A percentile compares a stretch with the other conserved stretches of the same genome.
Conservation (phyloP, 1,140 invertebrate species). For the Argopecten irradians region DNA sequence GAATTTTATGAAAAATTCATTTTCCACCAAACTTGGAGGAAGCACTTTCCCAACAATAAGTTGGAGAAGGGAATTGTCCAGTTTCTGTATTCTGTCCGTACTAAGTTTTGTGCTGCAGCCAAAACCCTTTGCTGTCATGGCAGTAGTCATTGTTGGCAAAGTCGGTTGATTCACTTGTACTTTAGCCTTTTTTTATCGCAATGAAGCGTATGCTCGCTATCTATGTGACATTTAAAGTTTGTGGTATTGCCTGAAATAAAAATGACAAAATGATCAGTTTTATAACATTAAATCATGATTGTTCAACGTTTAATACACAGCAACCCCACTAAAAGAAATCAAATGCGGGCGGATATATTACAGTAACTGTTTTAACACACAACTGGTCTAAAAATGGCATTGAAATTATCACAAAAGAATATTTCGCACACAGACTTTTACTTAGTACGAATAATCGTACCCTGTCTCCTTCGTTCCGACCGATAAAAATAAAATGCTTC, state of each 20-base stretch:
- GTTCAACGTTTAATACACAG: too few species aligned
- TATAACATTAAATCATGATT: background rate
- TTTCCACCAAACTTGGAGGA: slow-evolving; percentile 29
- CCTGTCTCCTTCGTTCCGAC: too few species aligned
- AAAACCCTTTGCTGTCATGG: background rate
- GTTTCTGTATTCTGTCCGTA: background rate
- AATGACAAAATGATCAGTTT: background rate
- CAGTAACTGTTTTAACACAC: too few species aligned
- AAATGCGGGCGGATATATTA: too few species aligned
- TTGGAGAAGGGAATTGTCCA: background rate
- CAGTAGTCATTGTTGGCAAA: background rate
- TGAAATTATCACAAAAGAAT: too few species aligned
- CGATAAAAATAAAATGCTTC: too few species aligned
- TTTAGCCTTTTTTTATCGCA: background rate
- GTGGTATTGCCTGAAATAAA: background rate
- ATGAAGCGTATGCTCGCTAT: background rate
- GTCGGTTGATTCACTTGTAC: background rate
- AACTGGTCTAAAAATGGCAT: too few species aligned
- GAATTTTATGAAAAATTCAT: slow-evolving; percentile 16
- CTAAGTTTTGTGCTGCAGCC: background rate
- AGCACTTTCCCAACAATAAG: slow-evolving; percentile 41
- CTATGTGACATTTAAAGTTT: background rate
- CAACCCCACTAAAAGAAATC: too few species aligned
- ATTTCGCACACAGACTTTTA: too few species aligned
- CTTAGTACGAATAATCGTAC: too few species aligned